A percentile compares a stretch with the other conserved stretches of the same genome.
Conservation (phyloP, 2,888 invertebrate genomes). For the Erebia palarica region DNA sequence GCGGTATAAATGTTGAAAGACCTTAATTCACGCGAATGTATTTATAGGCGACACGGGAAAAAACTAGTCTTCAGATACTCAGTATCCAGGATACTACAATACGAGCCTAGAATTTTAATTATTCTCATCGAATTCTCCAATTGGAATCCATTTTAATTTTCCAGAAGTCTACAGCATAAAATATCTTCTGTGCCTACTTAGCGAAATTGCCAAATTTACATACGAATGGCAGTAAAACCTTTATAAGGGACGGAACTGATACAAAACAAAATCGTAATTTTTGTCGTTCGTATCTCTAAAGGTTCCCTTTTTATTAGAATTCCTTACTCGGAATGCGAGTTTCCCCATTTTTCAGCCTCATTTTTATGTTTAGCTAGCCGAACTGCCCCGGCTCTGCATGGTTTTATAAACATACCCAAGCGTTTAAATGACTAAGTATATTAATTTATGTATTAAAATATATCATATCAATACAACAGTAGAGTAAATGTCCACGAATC, state of each 20-base stretch:
- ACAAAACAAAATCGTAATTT: conserved; percentile 45
- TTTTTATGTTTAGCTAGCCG: not conserved
- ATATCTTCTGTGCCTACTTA: conserved; percentile 38
- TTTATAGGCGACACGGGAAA: too few species aligned
- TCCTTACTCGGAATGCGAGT: conserved; percentile 19
- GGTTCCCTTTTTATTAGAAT: conserved; percentile 34
- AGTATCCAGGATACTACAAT: not conserved
- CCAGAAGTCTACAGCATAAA: conserved; percentile 30
- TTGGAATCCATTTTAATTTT: conserved; percentile 30
- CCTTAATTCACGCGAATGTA: too few species aligned
- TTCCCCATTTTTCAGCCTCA: conserved; percentile 16
- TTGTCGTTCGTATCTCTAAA: conserved; percentile 28
- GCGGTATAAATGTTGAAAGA: too few species aligned
- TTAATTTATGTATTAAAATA: too few species aligned
- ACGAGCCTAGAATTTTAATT: conserved; percentile 14
- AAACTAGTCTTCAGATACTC: not conserved
- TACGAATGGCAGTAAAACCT: conserved; percentile 44
- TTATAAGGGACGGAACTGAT: conserved; percentile 42
- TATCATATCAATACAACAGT: too few species aligned
- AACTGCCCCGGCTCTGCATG: not conserved
- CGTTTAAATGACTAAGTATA: too few species aligned
- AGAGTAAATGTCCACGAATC: too few species aligned
- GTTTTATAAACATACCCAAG: not conserved
- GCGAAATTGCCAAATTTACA: conserved; percentile 44
- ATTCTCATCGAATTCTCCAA: conserved; percentile 12